Evolutionary conservation across 1,140 invertebrate species (phyloP), one percentile per base, ranked within the genome.

Genomic region (Temnothorax curvispinosus): DNA sequence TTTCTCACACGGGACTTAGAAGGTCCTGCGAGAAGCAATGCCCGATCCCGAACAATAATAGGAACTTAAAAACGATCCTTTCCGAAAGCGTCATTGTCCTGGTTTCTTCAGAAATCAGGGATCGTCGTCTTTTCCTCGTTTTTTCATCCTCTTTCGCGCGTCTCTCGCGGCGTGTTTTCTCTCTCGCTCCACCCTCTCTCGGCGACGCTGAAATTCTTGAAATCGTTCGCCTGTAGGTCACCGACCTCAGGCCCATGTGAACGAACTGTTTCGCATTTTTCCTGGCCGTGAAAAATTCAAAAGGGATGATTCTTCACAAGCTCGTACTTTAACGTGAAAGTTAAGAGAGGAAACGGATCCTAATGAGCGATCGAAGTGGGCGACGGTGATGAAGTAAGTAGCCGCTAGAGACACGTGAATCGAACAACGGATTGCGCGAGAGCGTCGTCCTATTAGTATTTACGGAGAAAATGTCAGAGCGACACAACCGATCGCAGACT

Each of bases 391-490:
- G 15, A 77, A 62, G 32, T 44, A 27, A 72, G 52, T 82, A 60
- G 54, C 54, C 3, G 80, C 69, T 13, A 54, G 18, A 54, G 41
- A 21, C 60, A 21, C 60, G 74, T 44, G 67, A 78, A 85, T 85
- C 58, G 67, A 47, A 78, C 62, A 65, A 78, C 60, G 35, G 78
- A 44, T 85, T 58, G 47, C 47, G 60, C 47, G 47, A 78, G 35
- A 64, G 50, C 62, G 60, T 56, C 85, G 91, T 91, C 91, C 93
- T 91, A 92, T 92, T 93, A 92, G 91, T 93, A 93, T 93, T 93
- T 93, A 93, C 90, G 82, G 89, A 76, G 88, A 86, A 93, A 93
- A 93, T 93, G 93, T 93, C 92, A 93, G 89, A 84, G 87, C 89
- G 85, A 93, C 90, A 93, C 90, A 93, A 91, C 88, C 88, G 92